Base-by-base conservation (phyloP, 1,140 invertebrate genomes). In the Diachasmimorpha longicaudata region DNA sequence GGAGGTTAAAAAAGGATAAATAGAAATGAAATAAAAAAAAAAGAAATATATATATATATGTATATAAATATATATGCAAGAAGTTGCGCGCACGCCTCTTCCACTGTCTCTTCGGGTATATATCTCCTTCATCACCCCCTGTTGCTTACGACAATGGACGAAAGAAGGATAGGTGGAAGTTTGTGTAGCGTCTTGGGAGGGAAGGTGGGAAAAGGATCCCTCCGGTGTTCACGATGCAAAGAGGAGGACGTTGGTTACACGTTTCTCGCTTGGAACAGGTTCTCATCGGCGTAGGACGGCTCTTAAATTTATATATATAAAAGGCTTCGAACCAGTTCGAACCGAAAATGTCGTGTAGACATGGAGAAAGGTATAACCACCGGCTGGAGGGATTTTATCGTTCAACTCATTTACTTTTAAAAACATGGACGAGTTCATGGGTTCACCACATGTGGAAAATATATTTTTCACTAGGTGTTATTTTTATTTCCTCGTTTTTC, bases 261-360 rank as follows among this genome's bases (percentile, higher is more conserved):
- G 63, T 74, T 66, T 19, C 72, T 19, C 42, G 55, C 42, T 21
- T 23, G 44, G 48, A 79, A 78, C 74, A 77, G 79, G 79, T 77
- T 78, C 74, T 78, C 76, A 78, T 74, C 68, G 79, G 76, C 76
- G 74, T 79, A 78, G 74, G 72, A 75, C 70, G 63, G 16, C n/a
- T 55, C 31, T 72, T 55, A 19, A 55, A 31, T 68, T 68, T 19
- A 48, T 55, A 23, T 72, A 13, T 19, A 58, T 25, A 58, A 36
- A 70, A 73, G 46, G 42, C 52, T 55, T 42, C 68, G 55, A 76
- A 79, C 74, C 77, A 71, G 69, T 74, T 76, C 70, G 25, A 48
- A 75, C 74, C 77, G 46, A 78, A 77, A 74, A 78, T 69, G 48
- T 71, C 70, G 70, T 77, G 48, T 42, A 31, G 25, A 70, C 25